Percentiles rank a stretch among this genome's conserved stretches.
These are phyloP conservation scores for Cremastinae sp. DNA, from an alignment of 2,888 invertebrate species.

Conservation along the genomic window DNA sequence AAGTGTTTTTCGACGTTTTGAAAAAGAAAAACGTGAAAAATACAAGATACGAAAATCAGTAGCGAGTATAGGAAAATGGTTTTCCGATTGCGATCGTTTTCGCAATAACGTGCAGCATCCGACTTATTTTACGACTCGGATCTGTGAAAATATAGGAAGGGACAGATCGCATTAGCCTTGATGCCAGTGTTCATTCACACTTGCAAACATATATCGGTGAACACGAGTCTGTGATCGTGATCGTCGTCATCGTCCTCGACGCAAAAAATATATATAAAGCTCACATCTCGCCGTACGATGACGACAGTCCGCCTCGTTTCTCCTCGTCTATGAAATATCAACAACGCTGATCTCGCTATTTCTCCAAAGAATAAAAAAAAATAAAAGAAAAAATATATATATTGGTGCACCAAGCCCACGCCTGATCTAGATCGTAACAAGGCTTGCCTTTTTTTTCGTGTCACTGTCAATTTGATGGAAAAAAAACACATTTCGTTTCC, in stretches of 20 bases:
- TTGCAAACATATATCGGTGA: slow-evolving; percentile 11
- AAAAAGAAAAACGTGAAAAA: no score
- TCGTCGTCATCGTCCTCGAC: slow-evolving; percentile 38
- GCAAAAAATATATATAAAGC: slow-evolving; percentile 6
- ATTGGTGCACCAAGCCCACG: slow-evolving; percentile 47
- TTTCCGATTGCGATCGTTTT: no score
- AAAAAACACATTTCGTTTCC: no score
- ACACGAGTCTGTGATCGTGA: slow-evolving; percentile 14
- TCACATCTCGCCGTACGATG: slow-evolving; percentile 26
- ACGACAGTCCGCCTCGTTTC: slow-evolving; percentile 42
- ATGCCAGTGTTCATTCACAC: slow-evolving; percentile 9
- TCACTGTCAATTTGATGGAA: no score
- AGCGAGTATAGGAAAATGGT: no score
- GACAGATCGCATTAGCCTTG: slow-evolving; percentile 25
- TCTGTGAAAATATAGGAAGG: slow-evolving; percentile 6
- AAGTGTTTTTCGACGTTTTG: no score
- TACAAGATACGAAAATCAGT: no score
- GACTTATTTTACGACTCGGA: no score
- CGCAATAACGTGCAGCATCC: no score
- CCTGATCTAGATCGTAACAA: slow-evolving; percentile 34
- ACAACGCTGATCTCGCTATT: slow-evolving; percentile 20
- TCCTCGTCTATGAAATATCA: slow-evolving; percentile 28
- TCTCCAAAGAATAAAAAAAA: background rate
- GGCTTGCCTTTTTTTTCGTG: slow-evolving; percentile 40
- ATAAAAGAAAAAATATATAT: background rate